Evolutionary conservation across 2,888 invertebrate genomes (phyloP).

Genomic region (Parapristionchus giblindavisi): DNA sequence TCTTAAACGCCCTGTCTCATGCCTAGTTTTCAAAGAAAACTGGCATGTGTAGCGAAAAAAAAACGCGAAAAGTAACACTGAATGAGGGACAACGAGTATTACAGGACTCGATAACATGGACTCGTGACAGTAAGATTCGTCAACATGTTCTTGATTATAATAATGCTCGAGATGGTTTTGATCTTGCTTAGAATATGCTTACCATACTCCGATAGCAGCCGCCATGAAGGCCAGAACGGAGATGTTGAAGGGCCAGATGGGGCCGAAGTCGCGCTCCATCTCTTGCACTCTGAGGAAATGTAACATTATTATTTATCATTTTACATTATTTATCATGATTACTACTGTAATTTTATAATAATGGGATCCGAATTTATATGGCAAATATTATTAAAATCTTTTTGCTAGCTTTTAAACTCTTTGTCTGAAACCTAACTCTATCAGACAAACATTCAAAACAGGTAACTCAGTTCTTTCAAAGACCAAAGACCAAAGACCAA

Average conservation of each 20-base stretch:
- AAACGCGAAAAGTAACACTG: background rate
- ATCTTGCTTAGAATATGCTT: constrained; percentile 46
- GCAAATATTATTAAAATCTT: no score
- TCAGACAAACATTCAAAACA: no score
- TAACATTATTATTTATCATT: background rate
- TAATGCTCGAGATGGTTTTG: constrained; percentile 69
- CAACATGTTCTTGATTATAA: constrained; percentile 74
- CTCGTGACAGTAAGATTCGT: constrained; percentile 78
- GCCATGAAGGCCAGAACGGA: constrained; percentile 64
- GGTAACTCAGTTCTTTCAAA: no score
- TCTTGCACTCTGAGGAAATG: constrained; percentile 48
- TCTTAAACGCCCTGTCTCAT: no score
- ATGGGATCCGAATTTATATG: no score
- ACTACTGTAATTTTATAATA: no score
- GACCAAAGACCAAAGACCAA: no score
- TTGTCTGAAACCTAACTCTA: no score
- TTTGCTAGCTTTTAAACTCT: no score
- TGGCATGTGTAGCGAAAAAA: background rate
- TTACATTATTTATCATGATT: no score
- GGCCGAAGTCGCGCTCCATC: constrained; percentile 66
- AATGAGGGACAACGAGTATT: background rate
- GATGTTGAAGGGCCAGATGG: constrained; percentile 69
- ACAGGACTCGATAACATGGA: constrained; percentile 98
- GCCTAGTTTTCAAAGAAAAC: background rate
- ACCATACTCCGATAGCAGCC: constrained; percentile 68